phyloP scores from a whole-genome alignment of 2,797 vertebrate genomes.

The Oophaga sylvatica region DNA sequence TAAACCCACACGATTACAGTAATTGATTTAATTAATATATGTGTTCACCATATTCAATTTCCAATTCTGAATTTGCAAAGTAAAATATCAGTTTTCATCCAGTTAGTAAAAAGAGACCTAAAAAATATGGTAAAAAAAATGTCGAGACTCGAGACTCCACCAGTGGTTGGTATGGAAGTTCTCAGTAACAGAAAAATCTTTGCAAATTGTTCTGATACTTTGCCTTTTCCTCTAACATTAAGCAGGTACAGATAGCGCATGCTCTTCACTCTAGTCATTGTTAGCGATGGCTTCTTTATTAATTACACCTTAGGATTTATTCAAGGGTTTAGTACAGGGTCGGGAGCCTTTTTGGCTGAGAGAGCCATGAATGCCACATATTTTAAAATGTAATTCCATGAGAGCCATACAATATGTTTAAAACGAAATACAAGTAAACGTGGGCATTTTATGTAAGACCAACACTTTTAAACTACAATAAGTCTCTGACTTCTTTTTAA shows the following conservation, averaged over 20 bases:
- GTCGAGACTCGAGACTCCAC: background rate
- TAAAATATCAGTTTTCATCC: conserved; percentile 11
- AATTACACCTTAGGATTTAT: background rate
- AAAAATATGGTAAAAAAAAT: background rate
- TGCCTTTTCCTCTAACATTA: background rate
- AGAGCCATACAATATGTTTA: too few species aligned
- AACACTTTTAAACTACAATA: too few species aligned
- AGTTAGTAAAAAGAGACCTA: conserved; percentile 4
- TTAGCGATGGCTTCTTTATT: background rate
- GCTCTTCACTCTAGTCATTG: background rate
- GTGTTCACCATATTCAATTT: conserved; percentile 28
- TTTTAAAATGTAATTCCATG: too few species aligned
- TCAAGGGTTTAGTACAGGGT: background rate
- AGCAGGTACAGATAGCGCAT: background rate
- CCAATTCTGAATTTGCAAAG: background rate
- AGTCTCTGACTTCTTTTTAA: too few species aligned
- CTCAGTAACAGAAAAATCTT: background rate
- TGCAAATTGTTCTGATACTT: background rate
- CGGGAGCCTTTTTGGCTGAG: too few species aligned
- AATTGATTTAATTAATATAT: background rate
- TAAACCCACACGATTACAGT: background rate
- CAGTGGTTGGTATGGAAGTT: background rate
- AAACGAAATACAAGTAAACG: too few species aligned
- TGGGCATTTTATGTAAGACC: too few species aligned
- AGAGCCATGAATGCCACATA: too few species aligned